A percentile compares a stretch with the other conserved stretches of the same genome.
phyloP scores from a whole-genome alignment of 2,888 invertebrate genomes.

The Oscheius sp. region DNA sequence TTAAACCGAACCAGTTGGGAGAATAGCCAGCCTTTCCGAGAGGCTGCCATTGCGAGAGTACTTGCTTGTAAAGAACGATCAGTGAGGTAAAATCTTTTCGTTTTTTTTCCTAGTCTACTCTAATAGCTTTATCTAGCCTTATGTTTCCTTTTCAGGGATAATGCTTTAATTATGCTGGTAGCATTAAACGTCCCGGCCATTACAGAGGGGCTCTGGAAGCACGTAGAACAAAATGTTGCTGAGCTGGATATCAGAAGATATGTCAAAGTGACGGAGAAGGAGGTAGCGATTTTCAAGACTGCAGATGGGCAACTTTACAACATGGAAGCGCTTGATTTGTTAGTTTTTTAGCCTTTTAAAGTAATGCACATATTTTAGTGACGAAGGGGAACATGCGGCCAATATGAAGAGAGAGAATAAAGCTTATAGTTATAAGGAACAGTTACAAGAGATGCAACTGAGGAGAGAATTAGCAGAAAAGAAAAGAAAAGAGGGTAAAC shows the following conservation, averaged over 20 bases:
- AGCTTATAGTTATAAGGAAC: conserved; percentile 94
- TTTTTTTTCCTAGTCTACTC: neutral
- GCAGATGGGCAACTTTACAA: conserved; percentile 92
- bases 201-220: conserved; percentile 49
- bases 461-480: conserved; percentile 86
- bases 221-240: conserved; percentile 48
- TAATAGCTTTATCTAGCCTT: no score
- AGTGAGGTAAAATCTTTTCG: conserved; percentile 40
- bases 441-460: conserved; percentile 89
- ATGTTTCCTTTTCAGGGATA: conserved; percentile 86
- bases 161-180: conserved; percentile 91
- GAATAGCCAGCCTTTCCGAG: conserved; percentile 45
- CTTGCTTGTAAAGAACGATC: conserved; percentile 43
- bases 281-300: conserved; percentile 85
- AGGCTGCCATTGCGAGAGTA: conserved; percentile 45
- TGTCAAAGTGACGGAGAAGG: conserved; percentile 75
- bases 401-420: conserved; percentile 93
- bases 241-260: conserved; percentile 45
- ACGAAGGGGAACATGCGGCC: conserved; percentile 61
- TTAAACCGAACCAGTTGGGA: conserved; percentile 50
- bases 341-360: conserved; percentile 39
- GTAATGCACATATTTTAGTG: conserved; percentile 44
- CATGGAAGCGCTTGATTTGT: conserved; percentile 83
- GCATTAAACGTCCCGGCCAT: conserved; percentile 81
- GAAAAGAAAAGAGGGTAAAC: conserved; percentile 74